These are phyloP conservation scores for Periophthalmodon schlosseri DNA, from an alignment of 2,113 vertebrate genomes.

Conservation along the genomic window DNA sequence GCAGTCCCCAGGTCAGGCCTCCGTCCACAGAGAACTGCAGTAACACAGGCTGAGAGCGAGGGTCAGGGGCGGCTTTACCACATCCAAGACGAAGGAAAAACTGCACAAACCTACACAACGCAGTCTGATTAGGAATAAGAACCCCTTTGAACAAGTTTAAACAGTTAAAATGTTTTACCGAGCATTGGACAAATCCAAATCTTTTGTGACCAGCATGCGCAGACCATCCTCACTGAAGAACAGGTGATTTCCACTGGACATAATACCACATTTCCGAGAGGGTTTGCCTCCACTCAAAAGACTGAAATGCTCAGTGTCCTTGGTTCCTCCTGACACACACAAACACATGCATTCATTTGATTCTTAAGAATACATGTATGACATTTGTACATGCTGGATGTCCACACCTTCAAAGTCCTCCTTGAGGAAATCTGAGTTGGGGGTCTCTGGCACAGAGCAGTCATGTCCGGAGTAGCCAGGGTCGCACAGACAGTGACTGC, in stretches of 20 bases:
- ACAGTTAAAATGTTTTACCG: constrained; percentile 73
- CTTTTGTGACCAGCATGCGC: constrained; percentile 92
- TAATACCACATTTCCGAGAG: constrained; percentile 95
- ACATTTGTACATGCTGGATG: background rate
- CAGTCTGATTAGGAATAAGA: background rate
- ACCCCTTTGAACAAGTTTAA: background rate
- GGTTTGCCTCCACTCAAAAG: constrained; percentile 94
- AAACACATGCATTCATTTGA: background rate
- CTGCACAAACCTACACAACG: constrained; percentile 88
- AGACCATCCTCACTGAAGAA: constrained; percentile 97
- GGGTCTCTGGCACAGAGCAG: constrained; percentile 88
- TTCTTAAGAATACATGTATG: background rate
- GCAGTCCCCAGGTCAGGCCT: constrained; percentile 88
- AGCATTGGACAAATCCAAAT: constrained; percentile 93
- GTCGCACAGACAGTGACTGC: constrained; percentile 90
- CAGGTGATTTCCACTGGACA: constrained; percentile 95
- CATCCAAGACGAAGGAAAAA: constrained; percentile 98
- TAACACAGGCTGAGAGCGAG: constrained; percentile 92
- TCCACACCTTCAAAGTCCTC: constrained; percentile 96
- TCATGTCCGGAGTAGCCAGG: constrained; percentile 87
- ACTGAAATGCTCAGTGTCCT: constrained; percentile 87
- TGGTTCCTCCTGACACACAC: constrained; percentile 75
- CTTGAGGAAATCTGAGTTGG: constrained; percentile 94
- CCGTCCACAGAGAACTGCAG: constrained; percentile 94
- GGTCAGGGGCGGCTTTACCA: constrained; percentile 92